Conservation (phyloP, 2,797 vertebrate genomes). For the Gymnocypris eckloni region DNA sequence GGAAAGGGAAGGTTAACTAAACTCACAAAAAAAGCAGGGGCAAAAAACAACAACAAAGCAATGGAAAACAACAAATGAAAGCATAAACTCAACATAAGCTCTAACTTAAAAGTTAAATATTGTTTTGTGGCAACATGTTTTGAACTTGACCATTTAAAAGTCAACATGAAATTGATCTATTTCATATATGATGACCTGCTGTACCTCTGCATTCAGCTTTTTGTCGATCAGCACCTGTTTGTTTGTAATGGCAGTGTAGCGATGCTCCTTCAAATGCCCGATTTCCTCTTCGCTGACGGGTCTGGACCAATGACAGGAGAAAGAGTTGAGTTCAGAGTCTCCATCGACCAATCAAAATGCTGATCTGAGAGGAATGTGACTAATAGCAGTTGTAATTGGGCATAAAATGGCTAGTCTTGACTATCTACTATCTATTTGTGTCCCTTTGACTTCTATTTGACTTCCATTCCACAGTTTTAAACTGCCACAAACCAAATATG, state of each 20-base stretch:
- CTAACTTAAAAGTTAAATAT: slow-evolving; percentile 50
- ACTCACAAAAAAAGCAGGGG: slow-evolving; percentile 63
- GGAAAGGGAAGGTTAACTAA: slow-evolving; percentile 74
- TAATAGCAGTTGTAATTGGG: neutral
- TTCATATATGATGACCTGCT: slow-evolving; percentile 43
- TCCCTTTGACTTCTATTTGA: neutral
- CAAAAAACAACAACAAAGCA: slow-evolving; percentile 63
- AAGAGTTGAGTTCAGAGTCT: slow-evolving; percentile 10
- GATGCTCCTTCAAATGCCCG: slow-evolving; percentile 85
- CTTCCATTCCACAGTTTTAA: neutral
- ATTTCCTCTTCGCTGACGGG: slow-evolving; percentile 95
- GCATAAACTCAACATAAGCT: slow-evolving; percentile 75
- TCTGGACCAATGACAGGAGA: slow-evolving; percentile 70
- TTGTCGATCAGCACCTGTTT: slow-evolving; percentile 87
- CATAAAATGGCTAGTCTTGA: neutral
- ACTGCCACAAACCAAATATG: neutral
- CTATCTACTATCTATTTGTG: neutral
- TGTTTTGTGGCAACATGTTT: neutral
- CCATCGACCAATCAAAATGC: neutral
- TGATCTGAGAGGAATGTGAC: neutral
- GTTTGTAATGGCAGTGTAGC: slow-evolving; percentile 88
- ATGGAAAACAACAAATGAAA: slow-evolving; percentile 65
- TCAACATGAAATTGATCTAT: neutral
- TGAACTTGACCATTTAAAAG: neutral
- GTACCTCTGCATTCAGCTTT: slow-evolving; percentile 88